These are phyloP conservation scores for Oryzias curvinotus DNA, from an alignment of 2,113 vertebrate genomes.

Conservation along the genomic window DNA sequence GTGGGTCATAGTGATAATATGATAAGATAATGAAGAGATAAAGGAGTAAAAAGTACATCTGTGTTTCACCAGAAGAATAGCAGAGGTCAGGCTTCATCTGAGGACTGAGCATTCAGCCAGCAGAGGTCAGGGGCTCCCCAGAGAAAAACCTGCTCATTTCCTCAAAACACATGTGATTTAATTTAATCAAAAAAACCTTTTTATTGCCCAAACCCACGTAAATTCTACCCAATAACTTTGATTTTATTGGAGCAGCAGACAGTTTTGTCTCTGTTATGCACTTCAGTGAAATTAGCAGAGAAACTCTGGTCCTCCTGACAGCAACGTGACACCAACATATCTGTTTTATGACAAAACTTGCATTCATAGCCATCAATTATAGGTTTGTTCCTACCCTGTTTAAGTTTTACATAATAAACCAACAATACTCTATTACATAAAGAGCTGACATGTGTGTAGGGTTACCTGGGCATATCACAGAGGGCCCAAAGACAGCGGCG, in stretches of 20 bases:
- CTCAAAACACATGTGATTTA: constrained; percentile 1
- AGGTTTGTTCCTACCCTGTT: too few species aligned
- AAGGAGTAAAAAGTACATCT: too few species aligned
- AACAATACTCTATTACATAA: too few species aligned
- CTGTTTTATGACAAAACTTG: constrained; percentile 2
- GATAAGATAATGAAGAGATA: constrained; percentile 6
- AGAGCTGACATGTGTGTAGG: neutral
- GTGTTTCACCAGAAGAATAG: constrained; percentile 9
- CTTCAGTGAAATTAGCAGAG: constrained; percentile 3
- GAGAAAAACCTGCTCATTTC: neutral
- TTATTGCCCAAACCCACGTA: constrained; percentile 13
- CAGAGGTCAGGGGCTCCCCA: constrained; percentile 45
- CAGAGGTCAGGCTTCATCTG: constrained; percentile 53
- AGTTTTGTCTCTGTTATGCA: constrained; percentile 15
- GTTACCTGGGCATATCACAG: constrained; percentile 34
- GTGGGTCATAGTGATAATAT: constrained; percentile 16
- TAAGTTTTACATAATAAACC: too few species aligned
- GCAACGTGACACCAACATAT: neutral
- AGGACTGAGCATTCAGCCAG: constrained; percentile 29
- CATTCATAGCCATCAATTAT: neutral
- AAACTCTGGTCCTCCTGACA: neutral
- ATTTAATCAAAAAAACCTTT: constrained; percentile 4
- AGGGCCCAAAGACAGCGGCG: constrained; percentile 32
- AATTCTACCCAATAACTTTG: constrained; percentile 9
- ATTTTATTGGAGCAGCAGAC: constrained; percentile 7